Conservation (phyloP, 1,140 invertebrate genomes). For the Heliothis subflexa region DNA sequence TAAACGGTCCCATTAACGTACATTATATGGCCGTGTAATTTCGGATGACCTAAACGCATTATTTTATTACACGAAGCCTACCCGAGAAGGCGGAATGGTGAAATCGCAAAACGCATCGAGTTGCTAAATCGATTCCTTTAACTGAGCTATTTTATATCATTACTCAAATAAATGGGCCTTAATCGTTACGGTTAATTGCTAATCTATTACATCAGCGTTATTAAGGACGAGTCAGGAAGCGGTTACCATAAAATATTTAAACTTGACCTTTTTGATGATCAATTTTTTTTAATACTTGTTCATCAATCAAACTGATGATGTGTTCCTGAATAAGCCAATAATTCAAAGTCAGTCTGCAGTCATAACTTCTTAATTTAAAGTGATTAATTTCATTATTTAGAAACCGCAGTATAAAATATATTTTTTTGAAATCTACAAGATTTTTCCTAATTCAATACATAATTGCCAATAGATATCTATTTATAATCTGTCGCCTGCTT, state of each 20-base stretch:
- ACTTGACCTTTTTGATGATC: conserved; percentile 13
- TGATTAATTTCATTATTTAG: neutral
- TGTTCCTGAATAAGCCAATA: neutral
- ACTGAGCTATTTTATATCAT: neutral
- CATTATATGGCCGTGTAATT: conserved; percentile 14
- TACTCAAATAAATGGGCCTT: conserved; percentile 15
- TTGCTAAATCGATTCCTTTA: neutral
- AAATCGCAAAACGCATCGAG: conserved; percentile 12
- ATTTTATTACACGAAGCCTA: conserved; percentile 8
- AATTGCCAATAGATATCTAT: conserved; percentile 6
- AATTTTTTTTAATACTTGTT: neutral
- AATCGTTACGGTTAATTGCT: conserved; percentile 4
- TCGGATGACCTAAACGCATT: conserved; percentile 7
- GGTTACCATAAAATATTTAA: conserved; percentile 1
- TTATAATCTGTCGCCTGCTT: conserved; percentile 5
- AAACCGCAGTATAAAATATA: neutral
- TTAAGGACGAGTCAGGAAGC: neutral
- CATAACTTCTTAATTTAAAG: neutral
- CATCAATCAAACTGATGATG: conserved; percentile 14
- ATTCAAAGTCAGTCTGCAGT: neutral
- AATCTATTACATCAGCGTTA: conserved; percentile 8
- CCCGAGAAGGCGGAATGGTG: conserved; percentile 1
- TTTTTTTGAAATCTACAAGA: neutral
- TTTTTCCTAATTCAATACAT: conserved; percentile 1
- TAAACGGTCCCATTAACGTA: conserved; percentile 4